Base-by-base conservation (phyloP, 2,797 vertebrate species). In the Pseudochirops cupreus region DNA sequence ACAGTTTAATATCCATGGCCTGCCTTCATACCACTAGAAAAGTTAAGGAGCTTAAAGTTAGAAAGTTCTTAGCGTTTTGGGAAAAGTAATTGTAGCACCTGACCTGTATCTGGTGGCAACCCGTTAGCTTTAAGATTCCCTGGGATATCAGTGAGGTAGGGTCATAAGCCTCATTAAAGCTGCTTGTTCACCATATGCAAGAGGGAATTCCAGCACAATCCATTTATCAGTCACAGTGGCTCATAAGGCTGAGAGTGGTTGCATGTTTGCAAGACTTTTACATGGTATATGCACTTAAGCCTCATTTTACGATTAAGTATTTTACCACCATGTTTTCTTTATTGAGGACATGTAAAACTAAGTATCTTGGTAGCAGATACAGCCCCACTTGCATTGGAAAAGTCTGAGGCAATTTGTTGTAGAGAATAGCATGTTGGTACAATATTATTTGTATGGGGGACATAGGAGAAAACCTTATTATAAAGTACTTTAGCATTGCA, bases 101-200 rank as follows among this genome's bases (percentile, higher is more conserved):
- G 92, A 97, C 93, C 82, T 95, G 62, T 91, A 54, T 95, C 91
- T 96, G 46, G 56, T 94, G 1, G 5, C 91, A 87, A 89, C 95
- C 91, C 59, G 18, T 46, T 96, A 12, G 29, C 50, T 91, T 93
- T 96, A 26, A 93, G 56, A 93, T 74, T 93, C 67, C 87, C 62
- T 58, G 55, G 87, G 46, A 92, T 93, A 93, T 95, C 91, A 54
- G 9, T 74, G 94, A 59, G 54, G 93, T 93, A 93, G 89, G 96
- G 93, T 96, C 96, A 95, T 59, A 96, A 96, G 92, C 93, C 55
- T 97, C 92, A 97, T 95, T 96, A 97, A 95, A 95, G 56, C 82
- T 92, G 59, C 95, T 96, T 96, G 92, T 95, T 96, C 89, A 95
- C 58, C 92, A 93, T 96, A 92, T 92, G 93, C 95, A 95, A 92